Evolutionary conservation across 2,888 invertebrate species (phyloP), one percentile per base, ranked within the genome.

Genomic region (Drosophila tripunctata): DNA sequence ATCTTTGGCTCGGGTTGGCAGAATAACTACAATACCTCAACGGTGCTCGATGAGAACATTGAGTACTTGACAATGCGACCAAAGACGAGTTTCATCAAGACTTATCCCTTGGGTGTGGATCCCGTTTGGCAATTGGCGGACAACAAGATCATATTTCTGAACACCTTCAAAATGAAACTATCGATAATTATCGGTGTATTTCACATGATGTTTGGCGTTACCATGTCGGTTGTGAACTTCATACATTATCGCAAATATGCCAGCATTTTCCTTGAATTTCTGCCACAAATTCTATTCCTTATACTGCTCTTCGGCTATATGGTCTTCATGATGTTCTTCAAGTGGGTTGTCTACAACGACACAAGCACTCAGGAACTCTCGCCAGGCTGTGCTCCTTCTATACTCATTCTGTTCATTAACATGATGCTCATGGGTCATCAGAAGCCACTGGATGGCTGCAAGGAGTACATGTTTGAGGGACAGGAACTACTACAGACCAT

Each of bases 141-240:
- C 67, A 98, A 98, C 92, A 98, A 98, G 92, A 98, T 99, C 78
- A 96, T 97, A 69, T 98, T 98, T 92, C 92, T 96, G 68, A 99
- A 99, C 92, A 97, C 98, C 0, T 97, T 96, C 93, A 99, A 99
- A 93, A 99, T 98, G 98, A 97, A 97, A 90, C 92, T 98, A 68
- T 98, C 98, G 43, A 97, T 99, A 56, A 96, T 98, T 55, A 94
- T 99, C 83, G 98, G 98, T 31, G 96, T 99, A 1, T 87, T 94
- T 21, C 99, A 99, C 92, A 99, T 99, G 99, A 93, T 96, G 63
- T 97, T 98, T 89, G 98, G 99, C 74, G 96, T 98, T 8, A 93
- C 94, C 89, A 94, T 98, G 92, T 96, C 95, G 79, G 94, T 96
- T 43, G 92, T 95, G 56, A 96, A 96, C 90, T 95, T 94, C 89